A percentile compares a stretch with the other conserved stretches of the same genome.
Conservation (phyloP, 2,888 invertebrate genomes). For the Zhuqinia jingwanae region DNA sequence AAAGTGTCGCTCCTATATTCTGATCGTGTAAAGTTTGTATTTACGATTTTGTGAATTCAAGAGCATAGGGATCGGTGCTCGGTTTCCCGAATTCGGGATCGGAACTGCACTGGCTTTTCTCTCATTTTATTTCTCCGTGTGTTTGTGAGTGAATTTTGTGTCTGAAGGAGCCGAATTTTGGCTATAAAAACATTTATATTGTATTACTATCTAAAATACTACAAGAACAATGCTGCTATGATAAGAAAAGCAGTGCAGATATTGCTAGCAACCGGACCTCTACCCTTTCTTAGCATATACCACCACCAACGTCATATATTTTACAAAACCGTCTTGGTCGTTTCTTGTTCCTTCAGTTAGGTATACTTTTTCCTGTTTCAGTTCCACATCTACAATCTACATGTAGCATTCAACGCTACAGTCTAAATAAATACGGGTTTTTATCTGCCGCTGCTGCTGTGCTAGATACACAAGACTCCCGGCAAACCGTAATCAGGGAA, state of each 20-base stretch:
- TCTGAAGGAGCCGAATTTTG: background rate
- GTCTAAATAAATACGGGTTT: background rate
- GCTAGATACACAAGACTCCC: conserved; percentile 8
- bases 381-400: too few species aligned
- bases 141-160: background rate
- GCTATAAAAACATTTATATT: too few species aligned
- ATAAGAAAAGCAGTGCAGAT: background rate
- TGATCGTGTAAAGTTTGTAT: too few species aligned
- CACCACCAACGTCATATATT: background rate
- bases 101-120: too few species aligned
- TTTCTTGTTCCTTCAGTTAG: conserved; percentile 14
- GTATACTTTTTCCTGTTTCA: conserved; percentile 15
- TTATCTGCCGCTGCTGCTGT: background rate
- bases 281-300: background rate
- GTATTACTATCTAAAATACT: too few species aligned
- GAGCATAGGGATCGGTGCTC: background rate
- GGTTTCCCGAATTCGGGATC: background rate
- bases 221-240: conserved; percentile 5
- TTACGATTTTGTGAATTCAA: background rate
- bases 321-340: background rate
- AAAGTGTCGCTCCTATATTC: too few species aligned
- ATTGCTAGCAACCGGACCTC: too few species aligned
- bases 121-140: too few species aligned
- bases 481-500: conserved; percentile 50
- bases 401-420: background rate